phyloP scores from a whole-genome alignment of 2,888 invertebrate genomes.

The Octonoba sinensis region DNA sequence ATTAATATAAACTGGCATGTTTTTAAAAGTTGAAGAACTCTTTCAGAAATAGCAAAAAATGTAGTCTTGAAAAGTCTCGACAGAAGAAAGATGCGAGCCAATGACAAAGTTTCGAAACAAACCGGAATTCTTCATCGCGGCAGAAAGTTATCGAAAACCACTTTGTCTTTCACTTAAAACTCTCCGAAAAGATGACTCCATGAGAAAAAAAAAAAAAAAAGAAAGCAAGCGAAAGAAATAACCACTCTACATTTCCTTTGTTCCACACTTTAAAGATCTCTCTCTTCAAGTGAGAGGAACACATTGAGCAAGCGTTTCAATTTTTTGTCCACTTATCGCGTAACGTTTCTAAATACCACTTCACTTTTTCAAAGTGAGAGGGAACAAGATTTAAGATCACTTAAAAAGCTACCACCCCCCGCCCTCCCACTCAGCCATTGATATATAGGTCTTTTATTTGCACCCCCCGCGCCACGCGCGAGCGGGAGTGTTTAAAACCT shows the following conservation, averaged over 20 bases:
- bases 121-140: not conserved
- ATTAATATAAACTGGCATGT: too few species aligned
- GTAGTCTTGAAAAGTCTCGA: too few species aligned
- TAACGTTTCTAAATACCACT: conserved; percentile 50
- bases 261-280: not conserved
- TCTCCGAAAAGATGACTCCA: conserved; percentile 1
- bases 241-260: not conserved
- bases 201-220: too few species aligned
- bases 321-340: conserved; percentile 35
- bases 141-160: conserved; percentile 64
- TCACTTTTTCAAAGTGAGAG: conserved; percentile 61
- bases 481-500: conserved; percentile 33
- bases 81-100: too few species aligned
- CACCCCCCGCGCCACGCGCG: not conserved
- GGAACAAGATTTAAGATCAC: conserved; percentile 60
- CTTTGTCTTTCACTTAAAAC: conserved; percentile 61
- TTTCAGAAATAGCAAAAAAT: too few species aligned
- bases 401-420: conserved; percentile 46
- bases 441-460: conserved; percentile 7
- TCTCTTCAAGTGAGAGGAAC: not conserved
- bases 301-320: not conserved
- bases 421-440: not conserved
- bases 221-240: not conserved
- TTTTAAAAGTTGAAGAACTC: too few species aligned
- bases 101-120: not conserved